Conservation (phyloP, 1,140 invertebrate genomes). For the Kradibia gibbosae region DNA sequence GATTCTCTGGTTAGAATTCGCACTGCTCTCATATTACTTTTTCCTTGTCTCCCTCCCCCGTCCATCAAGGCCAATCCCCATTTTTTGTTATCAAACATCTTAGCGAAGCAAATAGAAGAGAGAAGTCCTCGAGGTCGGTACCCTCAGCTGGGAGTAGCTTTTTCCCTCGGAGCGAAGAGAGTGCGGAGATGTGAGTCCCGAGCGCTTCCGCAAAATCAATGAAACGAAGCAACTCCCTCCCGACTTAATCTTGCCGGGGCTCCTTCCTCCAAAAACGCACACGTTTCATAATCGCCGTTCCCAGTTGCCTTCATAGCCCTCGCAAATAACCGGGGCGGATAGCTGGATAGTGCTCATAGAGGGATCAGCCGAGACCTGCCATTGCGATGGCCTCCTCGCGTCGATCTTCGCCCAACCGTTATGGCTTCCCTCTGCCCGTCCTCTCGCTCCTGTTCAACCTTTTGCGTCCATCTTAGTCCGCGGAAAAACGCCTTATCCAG, state of each 20-base stretch:
- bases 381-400: conserved; percentile 25
- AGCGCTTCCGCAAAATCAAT: conserved; percentile 1
- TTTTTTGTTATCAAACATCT: neutral
- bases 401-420: conserved; percentile 31
- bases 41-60: neutral
- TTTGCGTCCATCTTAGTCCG: neutral
- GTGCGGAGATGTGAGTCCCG: neutral
- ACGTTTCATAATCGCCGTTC: neutral
- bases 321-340: neutral
- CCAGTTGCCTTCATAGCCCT: neutral
- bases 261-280: neutral
- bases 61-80: no score
- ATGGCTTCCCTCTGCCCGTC: neutral
- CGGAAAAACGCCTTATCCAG: conserved; percentile 44
- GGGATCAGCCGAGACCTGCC: neutral
- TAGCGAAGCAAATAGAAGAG: neutral
- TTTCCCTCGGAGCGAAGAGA: neutral
- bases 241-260: no score
- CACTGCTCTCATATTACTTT: neutral
- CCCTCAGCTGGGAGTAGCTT: neutral
- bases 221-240: neutral
- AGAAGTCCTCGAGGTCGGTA: neutral
- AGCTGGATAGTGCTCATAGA: no score
- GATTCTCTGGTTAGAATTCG: neutral
- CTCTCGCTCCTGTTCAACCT: neutral